Evolutionary conservation across 2,113 vertebrate genomes (phyloP).

Genomic region (Rhinoptilus africanus): DNA sequence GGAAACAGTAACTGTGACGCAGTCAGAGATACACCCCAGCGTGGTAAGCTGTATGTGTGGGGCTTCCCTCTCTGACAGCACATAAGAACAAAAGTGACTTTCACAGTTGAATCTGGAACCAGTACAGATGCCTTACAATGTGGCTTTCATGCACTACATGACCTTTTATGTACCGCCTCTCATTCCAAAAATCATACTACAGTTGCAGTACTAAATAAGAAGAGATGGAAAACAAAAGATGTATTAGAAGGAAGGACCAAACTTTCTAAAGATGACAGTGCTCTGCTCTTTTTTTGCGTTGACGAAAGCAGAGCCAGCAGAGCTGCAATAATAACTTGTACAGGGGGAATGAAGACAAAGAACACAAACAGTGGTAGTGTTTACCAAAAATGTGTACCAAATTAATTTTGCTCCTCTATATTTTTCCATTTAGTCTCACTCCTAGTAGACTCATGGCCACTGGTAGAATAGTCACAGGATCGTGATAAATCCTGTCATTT

Average conservation of each 20-base stretch:
- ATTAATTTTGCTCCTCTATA: neutral
- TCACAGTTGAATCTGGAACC: neutral
- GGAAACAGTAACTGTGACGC: neutral
- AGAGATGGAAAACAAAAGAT: neutral
- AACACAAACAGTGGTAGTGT: neutral
- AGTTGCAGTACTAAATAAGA: neutral
- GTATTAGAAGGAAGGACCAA: neutral
- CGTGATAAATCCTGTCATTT: neutral
- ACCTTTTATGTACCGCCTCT: neutral
- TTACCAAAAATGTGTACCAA: neutral
- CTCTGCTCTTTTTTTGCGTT: neutral
- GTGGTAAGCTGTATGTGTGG: neutral
- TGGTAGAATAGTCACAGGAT: neutral
- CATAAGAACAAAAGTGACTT: neutral
- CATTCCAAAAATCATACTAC: neutral
- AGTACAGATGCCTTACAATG: neutral
- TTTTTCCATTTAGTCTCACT: neutral
- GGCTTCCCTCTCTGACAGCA: neutral
- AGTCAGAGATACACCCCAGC: neutral
- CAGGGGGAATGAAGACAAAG: neutral
- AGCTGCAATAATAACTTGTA: neutral
- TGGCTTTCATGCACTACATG: neutral
- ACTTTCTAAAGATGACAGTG: neutral
- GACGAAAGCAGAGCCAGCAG: neutral
- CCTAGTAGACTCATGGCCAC: neutral